These are phyloP conservation scores for Pseudopodoces humilis DNA, from an alignment of 2,113 vertebrate genomes.

Conservation along the genomic window DNA sequence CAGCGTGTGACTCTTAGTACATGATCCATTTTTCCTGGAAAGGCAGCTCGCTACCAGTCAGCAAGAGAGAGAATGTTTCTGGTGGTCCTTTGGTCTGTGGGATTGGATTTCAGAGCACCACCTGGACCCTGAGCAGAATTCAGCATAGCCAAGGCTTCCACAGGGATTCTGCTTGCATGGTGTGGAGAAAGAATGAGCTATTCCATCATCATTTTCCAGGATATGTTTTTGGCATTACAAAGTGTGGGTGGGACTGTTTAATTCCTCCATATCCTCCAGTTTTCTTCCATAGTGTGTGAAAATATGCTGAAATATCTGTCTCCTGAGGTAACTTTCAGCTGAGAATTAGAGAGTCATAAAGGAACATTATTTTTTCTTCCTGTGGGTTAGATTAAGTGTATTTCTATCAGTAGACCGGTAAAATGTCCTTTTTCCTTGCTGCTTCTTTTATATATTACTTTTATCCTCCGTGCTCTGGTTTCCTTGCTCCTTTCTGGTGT, in stretches of 20 bases:
- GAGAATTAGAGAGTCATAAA: background rate
- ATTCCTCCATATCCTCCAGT: background rate
- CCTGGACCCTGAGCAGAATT: background rate
- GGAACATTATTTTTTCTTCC: background rate
- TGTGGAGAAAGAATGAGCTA: background rate
- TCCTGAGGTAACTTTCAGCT: background rate
- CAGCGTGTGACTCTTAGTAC: background rate
- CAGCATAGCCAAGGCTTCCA: background rate
- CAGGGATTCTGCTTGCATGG: background rate
- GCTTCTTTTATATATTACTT: background rate
- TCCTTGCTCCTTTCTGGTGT: background rate
- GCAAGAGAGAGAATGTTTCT: fast-evolving
- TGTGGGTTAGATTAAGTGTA: background rate
- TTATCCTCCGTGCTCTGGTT: background rate
- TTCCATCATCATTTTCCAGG: background rate
- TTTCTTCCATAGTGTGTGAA: background rate
- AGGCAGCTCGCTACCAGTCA: background rate
- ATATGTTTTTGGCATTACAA: background rate
- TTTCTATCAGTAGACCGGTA: background rate
- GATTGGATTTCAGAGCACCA: background rate
- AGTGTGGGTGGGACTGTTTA: background rate
- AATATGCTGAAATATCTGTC: background rate
- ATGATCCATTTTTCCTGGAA: background rate
- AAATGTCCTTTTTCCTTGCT: background rate
- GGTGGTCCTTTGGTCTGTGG: background rate